Percentiles rank a stretch among this genome's conserved stretches.
phyloP scores from a whole-genome alignment of 2,113 vertebrate species.

The Madoqua kirkii region DNA sequence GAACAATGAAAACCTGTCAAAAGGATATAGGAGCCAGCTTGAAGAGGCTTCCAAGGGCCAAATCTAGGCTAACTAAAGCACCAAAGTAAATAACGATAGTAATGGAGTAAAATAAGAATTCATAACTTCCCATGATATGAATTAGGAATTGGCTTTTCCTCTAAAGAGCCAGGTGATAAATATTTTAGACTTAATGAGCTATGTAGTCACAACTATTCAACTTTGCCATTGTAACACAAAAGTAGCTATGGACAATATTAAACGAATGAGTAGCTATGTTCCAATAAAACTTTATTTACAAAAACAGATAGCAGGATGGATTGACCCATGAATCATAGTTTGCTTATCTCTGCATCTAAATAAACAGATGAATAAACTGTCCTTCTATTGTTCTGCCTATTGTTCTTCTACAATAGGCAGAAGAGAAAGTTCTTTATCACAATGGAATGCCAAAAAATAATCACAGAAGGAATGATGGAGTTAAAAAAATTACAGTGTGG shows the following conservation, averaged over 20 bases:
- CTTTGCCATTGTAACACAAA: neutral
- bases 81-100: neutral
- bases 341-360: neutral
- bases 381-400: no score
- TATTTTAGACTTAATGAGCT: neutral
- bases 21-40: neutral
- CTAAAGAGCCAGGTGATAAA: neutral
- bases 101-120: neutral
- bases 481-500: neutral
- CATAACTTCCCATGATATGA: neutral
- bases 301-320: neutral
- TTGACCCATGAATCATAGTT: neutral
- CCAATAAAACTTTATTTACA: neutral
- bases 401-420: neutral
- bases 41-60: neutral
- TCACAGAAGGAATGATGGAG: neutral
- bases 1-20: neutral
- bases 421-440: neutral
- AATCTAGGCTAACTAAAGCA: neutral
- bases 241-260: neutral
- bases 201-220: neutral
- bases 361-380: neutral
- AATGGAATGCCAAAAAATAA: neutral
- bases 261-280: neutral
- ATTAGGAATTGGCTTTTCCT: neutral